A percentile compares a stretch with the other conserved stretches of the same genome.
Conservation (phyloP, 2,113 vertebrate genomes). For the Mustelus asterias region DNA sequence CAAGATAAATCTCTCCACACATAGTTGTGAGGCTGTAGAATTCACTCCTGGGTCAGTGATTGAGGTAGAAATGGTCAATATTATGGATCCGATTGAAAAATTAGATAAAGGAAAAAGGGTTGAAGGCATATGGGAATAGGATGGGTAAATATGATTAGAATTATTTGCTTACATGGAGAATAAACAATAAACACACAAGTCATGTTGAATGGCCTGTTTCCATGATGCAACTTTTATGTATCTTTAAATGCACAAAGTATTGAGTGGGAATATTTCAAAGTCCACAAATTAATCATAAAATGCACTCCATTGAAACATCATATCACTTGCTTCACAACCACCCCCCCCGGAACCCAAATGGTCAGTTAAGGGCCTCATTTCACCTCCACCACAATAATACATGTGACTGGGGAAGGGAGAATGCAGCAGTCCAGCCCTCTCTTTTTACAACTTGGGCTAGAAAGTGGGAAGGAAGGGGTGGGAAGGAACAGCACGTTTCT, state of each 20-base stretch:
- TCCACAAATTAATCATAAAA: not conserved
- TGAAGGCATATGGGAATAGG: not conserved
- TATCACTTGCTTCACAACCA: not conserved
- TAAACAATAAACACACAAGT: not conserved
- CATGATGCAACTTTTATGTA: not conserved
- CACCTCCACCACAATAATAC: too few species aligned
- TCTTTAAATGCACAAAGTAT: not conserved
- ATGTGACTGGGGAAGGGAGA: too few species aligned
- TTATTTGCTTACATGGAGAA: not conserved
- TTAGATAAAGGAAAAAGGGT: not conserved
- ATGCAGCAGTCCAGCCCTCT: too few species aligned
- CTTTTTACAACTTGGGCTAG: too few species aligned
- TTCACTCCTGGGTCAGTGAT: not conserved
- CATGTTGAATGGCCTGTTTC: not conserved
- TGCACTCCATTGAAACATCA: not conserved
- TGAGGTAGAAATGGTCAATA: not conserved
- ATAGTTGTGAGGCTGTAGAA: not conserved
- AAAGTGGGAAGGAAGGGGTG: too few species aligned
- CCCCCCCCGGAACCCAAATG: too few species aligned
- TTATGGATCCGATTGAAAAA: not conserved
- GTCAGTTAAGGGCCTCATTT: too few species aligned
- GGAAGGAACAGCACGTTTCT: too few species aligned
- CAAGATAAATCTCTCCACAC: not conserved
- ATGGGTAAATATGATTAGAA: not conserved
- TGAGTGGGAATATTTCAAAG: not conserved